Percentiles rank a stretch among this genome's conserved stretches.
Evolutionary conservation across 1,140 invertebrate species (phyloP).

Genomic region (Euwallacea fornicatus): DNA sequence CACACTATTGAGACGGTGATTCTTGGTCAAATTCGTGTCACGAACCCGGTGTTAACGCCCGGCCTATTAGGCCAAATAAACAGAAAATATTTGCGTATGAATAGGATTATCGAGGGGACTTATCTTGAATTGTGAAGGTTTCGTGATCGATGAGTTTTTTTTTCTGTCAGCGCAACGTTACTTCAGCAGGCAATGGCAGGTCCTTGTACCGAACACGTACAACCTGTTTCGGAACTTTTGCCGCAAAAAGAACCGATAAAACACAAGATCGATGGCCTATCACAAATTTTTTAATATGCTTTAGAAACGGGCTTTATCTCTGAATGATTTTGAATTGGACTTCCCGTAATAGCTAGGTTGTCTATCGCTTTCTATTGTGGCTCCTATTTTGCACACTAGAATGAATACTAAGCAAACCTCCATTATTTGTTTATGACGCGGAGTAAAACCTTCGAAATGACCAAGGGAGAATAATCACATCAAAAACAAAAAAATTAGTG

Average conservation of each 20-base stretch:
- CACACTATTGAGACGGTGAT: slow-evolving; percentile 17
- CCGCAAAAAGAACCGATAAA: slow-evolving; percentile 26
- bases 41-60: slow-evolving; percentile 7
- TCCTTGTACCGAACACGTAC: slow-evolving; percentile 6
- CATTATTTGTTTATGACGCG: no score
- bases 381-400: no score
- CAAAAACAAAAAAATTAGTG: no score
- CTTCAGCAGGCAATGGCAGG: slow-evolving; percentile 6
- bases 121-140: slow-evolving; percentile 16
- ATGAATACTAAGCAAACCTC: no score
- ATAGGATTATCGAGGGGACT: slow-evolving; percentile 20
- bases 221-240: slow-evolving; percentile 25
- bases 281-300: slow-evolving; percentile 10
- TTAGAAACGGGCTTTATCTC: not conserved
- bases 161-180: slow-evolving; percentile 25
- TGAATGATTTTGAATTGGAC: not conserved
- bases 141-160: slow-evolving; percentile 22
- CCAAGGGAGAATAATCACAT: no score
- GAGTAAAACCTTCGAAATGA: no score
- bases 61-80: slow-evolving; percentile 3
- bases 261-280: slow-evolving; percentile 27
- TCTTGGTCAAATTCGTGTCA: not conserved
- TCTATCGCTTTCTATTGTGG: no score
- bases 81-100: slow-evolving; percentile 27
- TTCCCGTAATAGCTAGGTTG: no score